Evolutionary conservation across 1,140 invertebrate genomes (phyloP).

Genomic region (Plodia interpunctella): DNA sequence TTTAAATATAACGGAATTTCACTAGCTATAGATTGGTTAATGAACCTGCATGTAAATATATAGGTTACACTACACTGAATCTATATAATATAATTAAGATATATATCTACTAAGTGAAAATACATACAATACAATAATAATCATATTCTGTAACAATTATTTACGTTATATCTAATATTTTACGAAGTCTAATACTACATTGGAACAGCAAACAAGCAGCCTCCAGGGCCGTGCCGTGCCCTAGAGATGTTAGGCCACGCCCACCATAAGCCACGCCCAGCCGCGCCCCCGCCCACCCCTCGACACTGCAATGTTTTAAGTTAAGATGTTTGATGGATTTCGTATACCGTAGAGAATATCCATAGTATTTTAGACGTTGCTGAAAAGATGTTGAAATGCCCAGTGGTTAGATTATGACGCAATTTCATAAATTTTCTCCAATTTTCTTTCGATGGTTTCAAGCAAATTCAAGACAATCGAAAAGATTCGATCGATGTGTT

Average conservation of each 20-base stretch:
- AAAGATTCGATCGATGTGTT: no score
- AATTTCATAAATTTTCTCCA: no score
- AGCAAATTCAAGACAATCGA: no score
- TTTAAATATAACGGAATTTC: no score
- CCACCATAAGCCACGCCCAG: slow-evolving; percentile 44
- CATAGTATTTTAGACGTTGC: neutral
- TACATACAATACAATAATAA: no score
- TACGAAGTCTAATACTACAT: neutral
- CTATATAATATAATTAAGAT: no score
- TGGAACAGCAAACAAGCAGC: slow-evolving; percentile 40
- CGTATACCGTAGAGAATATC: neutral
- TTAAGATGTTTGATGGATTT: slow-evolving; percentile 26
- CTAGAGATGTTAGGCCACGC: slow-evolving; percentile 48
- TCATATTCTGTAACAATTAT: no score
- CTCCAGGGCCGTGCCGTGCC: slow-evolving; percentile 42
- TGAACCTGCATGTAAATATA: no score
- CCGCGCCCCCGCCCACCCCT: slow-evolving; percentile 51
- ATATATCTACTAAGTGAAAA: no score
- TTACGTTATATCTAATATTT: neutral
- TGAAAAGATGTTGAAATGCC: neutral
- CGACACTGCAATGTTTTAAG: slow-evolving; percentile 49
- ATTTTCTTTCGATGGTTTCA: no score
- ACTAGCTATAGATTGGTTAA: no score
- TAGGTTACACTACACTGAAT: no score
- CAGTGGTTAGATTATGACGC: slow-evolving; percentile 41